These are phyloP conservation scores for Trichechus manatus DNA, from an alignment of 2,113 vertebrate species.

Conservation along the genomic window DNA sequence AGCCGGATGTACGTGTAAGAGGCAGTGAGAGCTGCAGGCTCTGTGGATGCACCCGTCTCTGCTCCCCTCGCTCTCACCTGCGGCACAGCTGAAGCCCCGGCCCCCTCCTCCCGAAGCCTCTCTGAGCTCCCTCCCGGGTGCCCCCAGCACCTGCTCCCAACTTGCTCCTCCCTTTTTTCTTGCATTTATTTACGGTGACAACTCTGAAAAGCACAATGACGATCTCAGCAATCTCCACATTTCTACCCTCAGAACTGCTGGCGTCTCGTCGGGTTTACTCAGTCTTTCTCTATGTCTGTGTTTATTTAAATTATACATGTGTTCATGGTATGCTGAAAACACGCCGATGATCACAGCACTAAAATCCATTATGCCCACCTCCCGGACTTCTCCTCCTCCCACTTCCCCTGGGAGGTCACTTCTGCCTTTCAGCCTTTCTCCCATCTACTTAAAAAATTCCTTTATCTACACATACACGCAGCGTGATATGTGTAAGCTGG, in stretches of 20 bases:
- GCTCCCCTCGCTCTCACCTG: background rate
- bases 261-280: fast-evolving
- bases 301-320: background rate
- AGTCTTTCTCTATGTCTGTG: no score
- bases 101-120: background rate
- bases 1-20: no score
- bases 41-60: no score
- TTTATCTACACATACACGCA: no score
- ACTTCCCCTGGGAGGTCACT: background rate
- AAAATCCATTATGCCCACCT: fast-evolving
- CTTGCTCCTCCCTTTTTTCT: background rate
- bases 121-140: background rate
- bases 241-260: background rate
- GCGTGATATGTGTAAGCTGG: no score
- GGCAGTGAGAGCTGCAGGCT: no score
- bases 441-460: no score
- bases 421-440: background rate
- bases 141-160: background rate
- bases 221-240: fast-evolving
- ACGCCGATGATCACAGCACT: fast-evolving
- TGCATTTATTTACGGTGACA: background rate
- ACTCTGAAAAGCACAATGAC: background rate
- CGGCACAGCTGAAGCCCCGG: background rate
- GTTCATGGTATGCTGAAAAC: fast-evolving
- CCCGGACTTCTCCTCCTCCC: background rate